Percentiles rank a stretch among this genome's conserved stretches.
These are phyloP conservation scores for Adineta ricciae DNA, from an alignment of 2,888 invertebrate genomes.

Conservation along the genomic window DNA sequence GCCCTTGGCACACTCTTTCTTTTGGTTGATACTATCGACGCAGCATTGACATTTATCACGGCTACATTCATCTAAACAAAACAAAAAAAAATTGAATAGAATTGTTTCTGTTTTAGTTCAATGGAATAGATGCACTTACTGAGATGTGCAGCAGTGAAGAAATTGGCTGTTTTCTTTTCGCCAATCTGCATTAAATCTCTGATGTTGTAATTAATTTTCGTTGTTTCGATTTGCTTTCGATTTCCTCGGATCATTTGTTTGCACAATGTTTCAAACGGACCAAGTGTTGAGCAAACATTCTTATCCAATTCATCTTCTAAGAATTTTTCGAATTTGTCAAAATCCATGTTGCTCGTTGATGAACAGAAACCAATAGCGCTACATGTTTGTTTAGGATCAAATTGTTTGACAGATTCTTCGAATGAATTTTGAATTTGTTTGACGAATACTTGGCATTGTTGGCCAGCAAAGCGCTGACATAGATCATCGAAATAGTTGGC, in stretches of 20 bases:
- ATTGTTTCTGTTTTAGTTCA: no score
- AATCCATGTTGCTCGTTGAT: background rate
- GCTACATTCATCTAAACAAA: constrained; percentile 6
- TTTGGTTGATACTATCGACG: background rate
- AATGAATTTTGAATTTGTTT: background rate
- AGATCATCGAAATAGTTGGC: background rate
- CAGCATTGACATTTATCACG: constrained; percentile 7
- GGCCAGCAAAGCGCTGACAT: background rate
- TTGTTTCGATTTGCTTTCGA: background rate
- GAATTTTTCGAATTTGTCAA: background rate
- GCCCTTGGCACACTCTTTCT: background rate
- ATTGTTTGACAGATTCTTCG: background rate
- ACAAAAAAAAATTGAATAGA: background rate
- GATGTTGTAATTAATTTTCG: constrained; percentile 1
- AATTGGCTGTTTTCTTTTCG: background rate
- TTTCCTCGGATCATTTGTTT: background rate
- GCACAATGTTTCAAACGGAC: background rate
- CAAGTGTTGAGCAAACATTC: background rate
- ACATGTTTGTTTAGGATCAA: constrained; percentile 19
- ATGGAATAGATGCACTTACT: background rate
- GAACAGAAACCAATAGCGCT: background rate
- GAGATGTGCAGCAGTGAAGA: background rate
- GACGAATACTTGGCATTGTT: constrained; percentile 1
- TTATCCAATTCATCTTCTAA: background rate
- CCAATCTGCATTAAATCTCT: constrained; percentile 16